phyloP scores from a whole-genome alignment of 2,113 vertebrate genomes.

The Hemichromis elongatus region DNA sequence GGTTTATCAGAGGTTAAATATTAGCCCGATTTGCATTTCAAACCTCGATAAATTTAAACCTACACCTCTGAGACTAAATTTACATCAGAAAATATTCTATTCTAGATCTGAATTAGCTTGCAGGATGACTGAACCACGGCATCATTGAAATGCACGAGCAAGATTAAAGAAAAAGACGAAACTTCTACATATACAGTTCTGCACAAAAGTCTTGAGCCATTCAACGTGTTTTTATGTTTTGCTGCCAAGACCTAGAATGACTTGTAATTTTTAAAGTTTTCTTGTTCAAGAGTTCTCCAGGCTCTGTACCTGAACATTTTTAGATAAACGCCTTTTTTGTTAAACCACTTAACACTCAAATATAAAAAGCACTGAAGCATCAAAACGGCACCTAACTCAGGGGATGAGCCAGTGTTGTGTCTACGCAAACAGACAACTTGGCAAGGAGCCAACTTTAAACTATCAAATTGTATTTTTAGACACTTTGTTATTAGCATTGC shows the following conservation, averaged over 20 bases:
- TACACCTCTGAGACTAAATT: background rate
- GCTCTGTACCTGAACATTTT: background rate
- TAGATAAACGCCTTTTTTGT: background rate
- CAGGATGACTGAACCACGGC: background rate
- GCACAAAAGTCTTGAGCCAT: background rate
- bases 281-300: background rate
- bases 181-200: background rate
- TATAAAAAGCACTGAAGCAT: fast-evolving
- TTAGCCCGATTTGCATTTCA: background rate
- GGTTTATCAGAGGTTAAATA: background rate
- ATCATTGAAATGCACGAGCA: background rate
- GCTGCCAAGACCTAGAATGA: background rate
- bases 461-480: background rate
- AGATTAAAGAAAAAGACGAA: background rate
- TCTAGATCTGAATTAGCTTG: background rate
- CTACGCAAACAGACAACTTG: background rate
- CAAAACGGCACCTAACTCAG: background rate
- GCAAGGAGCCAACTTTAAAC: fast-evolving
- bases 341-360: background rate
- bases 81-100: background rate
- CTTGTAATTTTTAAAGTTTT: background rate
- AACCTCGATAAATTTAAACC: background rate
- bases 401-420: background rate
- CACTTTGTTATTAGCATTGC: background rate
- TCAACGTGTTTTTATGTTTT: background rate